Conservation (phyloP, 1,140 invertebrate genomes). For the Tetragnatha versicolor region DNA sequence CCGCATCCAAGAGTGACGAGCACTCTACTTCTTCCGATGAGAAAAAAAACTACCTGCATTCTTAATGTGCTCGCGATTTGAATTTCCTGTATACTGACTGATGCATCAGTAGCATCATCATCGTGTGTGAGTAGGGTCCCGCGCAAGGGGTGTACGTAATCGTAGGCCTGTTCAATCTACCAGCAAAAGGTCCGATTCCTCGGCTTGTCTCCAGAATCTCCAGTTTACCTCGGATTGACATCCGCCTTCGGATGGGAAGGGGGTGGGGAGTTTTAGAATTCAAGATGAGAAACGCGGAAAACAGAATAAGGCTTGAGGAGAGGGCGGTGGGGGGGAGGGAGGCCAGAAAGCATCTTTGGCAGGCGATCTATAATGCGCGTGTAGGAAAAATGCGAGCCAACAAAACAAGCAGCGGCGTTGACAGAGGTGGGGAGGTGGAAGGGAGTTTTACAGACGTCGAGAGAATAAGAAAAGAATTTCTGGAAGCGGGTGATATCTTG, state of each 20-base stretch:
- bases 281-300: constrained; percentile 49
- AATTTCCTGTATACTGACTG: too few relatives aligned
- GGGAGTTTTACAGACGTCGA: constrained; percentile 50
- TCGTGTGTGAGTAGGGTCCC: too few relatives aligned
- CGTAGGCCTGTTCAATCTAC: neutral
- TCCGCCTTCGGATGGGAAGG: neutral
- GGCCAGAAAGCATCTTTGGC: constrained; percentile 51
- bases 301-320: constrained; percentile 30
- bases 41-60: too few relatives aligned
- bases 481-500: constrained; percentile 53
- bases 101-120: too few relatives aligned
- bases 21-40: too few relatives aligned
- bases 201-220: neutral
- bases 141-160: too few relatives aligned
- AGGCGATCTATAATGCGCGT: constrained; percentile 54
- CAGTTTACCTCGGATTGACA: neutral
- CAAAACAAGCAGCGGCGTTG: constrained; percentile 53
- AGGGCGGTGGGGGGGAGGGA: neutral
- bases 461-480: constrained; percentile 55
- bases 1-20: too few relatives aligned
- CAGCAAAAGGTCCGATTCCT: too few relatives aligned
- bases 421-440: constrained; percentile 33
- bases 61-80: too few relatives aligned
- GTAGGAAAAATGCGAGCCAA: constrained; percentile 53
- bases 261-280: constrained; percentile 47